Percentiles rank a stretch among this genome's conserved stretches.
Evolutionary conservation across 1,140 invertebrate species (phyloP).

Genomic region (Brachionus manjavacas): DNA sequence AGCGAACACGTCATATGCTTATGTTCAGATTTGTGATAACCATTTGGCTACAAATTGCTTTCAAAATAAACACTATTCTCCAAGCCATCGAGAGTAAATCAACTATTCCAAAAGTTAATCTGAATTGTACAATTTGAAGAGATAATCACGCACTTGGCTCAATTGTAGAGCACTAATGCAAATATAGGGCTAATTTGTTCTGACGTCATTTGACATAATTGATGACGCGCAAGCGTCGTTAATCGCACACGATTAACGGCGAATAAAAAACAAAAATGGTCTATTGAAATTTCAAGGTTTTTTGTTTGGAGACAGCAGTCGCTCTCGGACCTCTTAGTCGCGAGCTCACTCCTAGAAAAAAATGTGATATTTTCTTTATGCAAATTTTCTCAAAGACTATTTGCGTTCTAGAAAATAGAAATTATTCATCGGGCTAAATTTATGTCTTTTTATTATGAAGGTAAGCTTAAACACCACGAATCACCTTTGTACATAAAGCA

Average conservation of each 20-base stretch:
- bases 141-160: too few species aligned
- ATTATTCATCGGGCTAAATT: slow-evolving; percentile 3
- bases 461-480: neutral
- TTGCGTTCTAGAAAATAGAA: neutral
- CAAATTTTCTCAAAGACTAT: slow-evolving; percentile 4
- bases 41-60: neutral
- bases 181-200: neutral
- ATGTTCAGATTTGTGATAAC: neutral
- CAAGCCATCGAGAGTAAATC: neutral
- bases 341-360: neutral
- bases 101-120: neutral
- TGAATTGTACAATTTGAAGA: neutral
- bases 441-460: neutral
- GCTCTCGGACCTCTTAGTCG: neutral
- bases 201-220: neutral
- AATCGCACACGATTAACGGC: neutral
- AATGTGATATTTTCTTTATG: neutral
- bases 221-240: neutral
- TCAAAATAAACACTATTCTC: neutral
- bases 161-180: too few species aligned
- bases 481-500: neutral
- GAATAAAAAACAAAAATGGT: neutral
- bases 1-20: neutral
- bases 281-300: neutral
- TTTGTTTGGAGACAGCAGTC: neutral